Evolutionary conservation across 2,113 vertebrate species (phyloP).

Genomic region (Albula glossodonta): DNA sequence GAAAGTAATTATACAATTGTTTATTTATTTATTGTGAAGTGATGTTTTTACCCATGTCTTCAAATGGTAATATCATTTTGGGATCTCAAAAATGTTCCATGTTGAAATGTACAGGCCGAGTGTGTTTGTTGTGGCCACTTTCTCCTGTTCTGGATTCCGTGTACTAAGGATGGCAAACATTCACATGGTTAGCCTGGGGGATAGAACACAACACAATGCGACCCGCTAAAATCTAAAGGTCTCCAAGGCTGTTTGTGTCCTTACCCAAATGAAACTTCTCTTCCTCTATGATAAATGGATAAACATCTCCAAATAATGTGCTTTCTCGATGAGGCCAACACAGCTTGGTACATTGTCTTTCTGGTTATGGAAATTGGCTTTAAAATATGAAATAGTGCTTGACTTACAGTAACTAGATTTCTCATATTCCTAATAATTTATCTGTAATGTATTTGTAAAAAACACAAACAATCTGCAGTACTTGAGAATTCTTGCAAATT

Average conservation of each 20-base stretch:
- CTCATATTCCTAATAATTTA: too few species aligned
- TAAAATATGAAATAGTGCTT: too few species aligned
- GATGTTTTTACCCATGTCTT: background rate
- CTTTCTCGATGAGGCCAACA: background rate
- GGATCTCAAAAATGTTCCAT: background rate
- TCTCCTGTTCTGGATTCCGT: background rate
- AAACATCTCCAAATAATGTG: background rate
- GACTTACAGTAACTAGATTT: too few species aligned
- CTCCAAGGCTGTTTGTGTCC: background rate
- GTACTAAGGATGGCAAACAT: background rate
- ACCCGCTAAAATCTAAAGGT: background rate
- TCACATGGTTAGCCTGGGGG: background rate
- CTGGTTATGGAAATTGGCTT: too few species aligned
- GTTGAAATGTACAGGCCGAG: background rate
- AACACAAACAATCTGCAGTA: too few species aligned
- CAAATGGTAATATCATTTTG: too few species aligned
- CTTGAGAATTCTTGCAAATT: too few species aligned
- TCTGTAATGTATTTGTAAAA: too few species aligned
- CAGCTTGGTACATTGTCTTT: too few species aligned
- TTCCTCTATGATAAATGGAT: background rate
- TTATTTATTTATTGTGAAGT: background rate
- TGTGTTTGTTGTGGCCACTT: background rate
- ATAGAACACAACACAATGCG: background rate
- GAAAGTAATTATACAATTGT: background rate
- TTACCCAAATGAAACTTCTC: background rate